A percentile compares a stretch with the other conserved stretches of the same genome.
Conservation (phyloP, 1,140 invertebrate species). For the Penaeus chinensis region DNA sequence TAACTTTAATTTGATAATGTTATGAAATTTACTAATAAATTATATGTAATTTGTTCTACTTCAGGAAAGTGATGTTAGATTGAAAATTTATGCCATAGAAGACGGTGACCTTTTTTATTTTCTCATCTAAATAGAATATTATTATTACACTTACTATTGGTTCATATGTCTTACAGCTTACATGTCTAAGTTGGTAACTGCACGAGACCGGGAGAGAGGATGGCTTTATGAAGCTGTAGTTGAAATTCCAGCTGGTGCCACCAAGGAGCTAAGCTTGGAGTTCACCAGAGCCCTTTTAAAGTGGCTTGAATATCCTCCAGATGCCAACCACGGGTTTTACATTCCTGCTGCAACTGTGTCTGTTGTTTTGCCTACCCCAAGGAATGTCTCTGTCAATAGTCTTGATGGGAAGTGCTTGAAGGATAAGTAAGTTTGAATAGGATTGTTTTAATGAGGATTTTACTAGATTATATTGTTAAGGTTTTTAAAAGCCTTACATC, state of each 20-base stretch:
- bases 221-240: conserved; percentile 92
- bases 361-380: conserved; percentile 79
- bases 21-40: too few species aligned
- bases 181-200: conserved; percentile 77
- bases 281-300: conserved; percentile 96
- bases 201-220: conserved; percentile 82
- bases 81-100: too few species aligned
- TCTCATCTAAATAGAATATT: too few species aligned
- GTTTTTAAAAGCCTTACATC: too few species aligned
- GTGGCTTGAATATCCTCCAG: conserved; percentile 98
- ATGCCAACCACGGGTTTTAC: conserved; percentile 98
- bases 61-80: too few species aligned
- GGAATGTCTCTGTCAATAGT: conserved; percentile 83
- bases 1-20: too few species aligned
- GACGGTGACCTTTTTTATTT: too few species aligned
- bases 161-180: conserved; percentile 24
- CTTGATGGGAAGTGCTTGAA: conserved; percentile 67
- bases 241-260: conserved; percentile 81
- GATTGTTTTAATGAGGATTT: too few species aligned
- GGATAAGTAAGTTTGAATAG: conserved; percentile 32
- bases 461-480: too few species aligned
- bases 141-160: conserved; percentile 9
- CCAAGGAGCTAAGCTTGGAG: conserved; percentile 85
- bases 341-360: conserved; percentile 87
- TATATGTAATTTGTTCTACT: too few species aligned